phyloP scores from a whole-genome alignment of 1,140 invertebrate species.

The Brevipalpus yothersi region DNA sequence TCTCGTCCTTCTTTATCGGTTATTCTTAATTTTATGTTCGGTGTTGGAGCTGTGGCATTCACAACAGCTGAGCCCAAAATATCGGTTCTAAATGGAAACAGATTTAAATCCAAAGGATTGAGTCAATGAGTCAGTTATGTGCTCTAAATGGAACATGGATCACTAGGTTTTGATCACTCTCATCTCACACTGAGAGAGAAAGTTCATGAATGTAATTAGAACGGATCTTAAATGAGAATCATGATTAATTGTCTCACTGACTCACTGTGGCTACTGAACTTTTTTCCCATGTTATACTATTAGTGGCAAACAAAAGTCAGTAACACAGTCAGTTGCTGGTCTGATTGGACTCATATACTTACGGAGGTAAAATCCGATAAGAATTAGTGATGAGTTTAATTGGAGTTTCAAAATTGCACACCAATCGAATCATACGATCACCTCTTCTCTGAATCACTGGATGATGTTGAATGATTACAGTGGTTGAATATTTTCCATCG shows the following conservation, averaged over 20 bases:
- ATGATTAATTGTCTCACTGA: too few relatives aligned
- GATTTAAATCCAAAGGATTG: too few relatives aligned
- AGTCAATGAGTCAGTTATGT: too few relatives aligned
- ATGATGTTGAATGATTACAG: slow-evolving; percentile 32
- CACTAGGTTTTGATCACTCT: too few relatives aligned
- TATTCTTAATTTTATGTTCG: slow-evolving; percentile 19
- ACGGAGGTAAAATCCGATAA: slow-evolving; percentile 18
- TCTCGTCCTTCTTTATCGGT: slow-evolving; percentile 18
- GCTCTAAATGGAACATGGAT: too few relatives aligned
- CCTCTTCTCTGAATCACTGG: slow-evolving; percentile 31
- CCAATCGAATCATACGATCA: slow-evolving; percentile 28
- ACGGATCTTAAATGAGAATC: too few relatives aligned
- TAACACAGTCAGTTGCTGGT: too few relatives aligned
- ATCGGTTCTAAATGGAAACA: background rate
- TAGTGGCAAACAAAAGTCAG: too few relatives aligned
- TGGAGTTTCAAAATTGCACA: slow-evolving; percentile 24
- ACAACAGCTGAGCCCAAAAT: slow-evolving; percentile 16
- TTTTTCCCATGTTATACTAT: too few relatives aligned
- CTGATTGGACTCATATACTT: slow-evolving; percentile 5
- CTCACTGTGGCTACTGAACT: too few relatives aligned
- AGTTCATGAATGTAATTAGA: too few relatives aligned
- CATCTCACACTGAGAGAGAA: too few relatives aligned
- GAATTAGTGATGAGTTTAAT: slow-evolving; percentile 21
- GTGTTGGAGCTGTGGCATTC: slow-evolving; percentile 20
- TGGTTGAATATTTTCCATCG: slow-evolving; percentile 19